Evolutionary conservation across 2,888 invertebrate species (phyloP).

Genomic region (Chymomyza caudatula): DNA sequence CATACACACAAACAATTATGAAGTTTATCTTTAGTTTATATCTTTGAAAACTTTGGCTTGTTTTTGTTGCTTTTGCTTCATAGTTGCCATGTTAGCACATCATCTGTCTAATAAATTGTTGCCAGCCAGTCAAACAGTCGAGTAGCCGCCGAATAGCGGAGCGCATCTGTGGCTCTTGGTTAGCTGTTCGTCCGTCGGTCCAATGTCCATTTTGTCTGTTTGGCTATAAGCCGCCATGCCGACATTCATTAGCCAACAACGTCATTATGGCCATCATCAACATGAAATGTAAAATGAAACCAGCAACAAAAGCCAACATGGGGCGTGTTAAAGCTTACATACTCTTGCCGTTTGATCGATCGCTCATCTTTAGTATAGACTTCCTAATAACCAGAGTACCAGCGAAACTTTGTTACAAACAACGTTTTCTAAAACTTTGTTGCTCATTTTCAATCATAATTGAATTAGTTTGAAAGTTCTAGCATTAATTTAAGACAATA

Average conservation of each 20-base stretch:
- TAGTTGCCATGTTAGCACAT: conserved; percentile 53
- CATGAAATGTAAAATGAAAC: conserved; percentile 31
- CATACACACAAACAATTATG: conserved; percentile 56
- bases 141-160: neutral
- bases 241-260: conserved; percentile 45
- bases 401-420: too few species aligned
- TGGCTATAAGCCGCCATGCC: conserved; percentile 8
- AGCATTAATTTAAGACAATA: too few species aligned
- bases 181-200: neutral
- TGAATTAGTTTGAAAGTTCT: too few species aligned
- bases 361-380: too few species aligned
- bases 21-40: conserved; percentile 60
- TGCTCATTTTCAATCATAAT: too few species aligned
- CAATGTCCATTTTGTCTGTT: neutral
- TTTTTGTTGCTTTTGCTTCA: conserved; percentile 15
- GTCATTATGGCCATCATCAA: conserved; percentile 30
- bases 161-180: neutral
- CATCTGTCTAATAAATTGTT: conserved; percentile 63
- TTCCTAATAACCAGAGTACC: too few species aligned
- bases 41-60: neutral
- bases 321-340: neutral
- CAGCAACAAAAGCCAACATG: conserved; percentile 3
- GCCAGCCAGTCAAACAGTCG: conserved; percentile 17
- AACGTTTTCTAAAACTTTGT: too few species aligned
- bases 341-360: neutral